These are phyloP conservation scores for Sminthurinus aureus DNA, from an alignment of 2,888 invertebrate genomes.

Conservation along the genomic window DNA sequence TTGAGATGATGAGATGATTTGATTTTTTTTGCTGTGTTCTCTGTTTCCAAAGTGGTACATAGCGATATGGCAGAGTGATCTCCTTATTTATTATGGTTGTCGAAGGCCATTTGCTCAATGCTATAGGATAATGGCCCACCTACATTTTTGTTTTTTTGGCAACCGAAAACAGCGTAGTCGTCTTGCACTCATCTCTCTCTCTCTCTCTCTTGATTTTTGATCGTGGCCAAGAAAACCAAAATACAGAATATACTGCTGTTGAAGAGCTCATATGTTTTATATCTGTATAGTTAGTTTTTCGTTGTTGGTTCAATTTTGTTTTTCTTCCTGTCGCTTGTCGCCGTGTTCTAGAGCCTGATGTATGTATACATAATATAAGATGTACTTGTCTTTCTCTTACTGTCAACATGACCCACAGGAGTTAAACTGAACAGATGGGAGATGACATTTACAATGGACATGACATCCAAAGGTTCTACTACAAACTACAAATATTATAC, in stretches of 20 bases:
- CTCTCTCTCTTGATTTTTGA: background rate
- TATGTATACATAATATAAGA: background rate
- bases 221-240: background rate
- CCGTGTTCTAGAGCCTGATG: too few species aligned
- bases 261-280: background rate
- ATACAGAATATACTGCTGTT: background rate
- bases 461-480: background rate
- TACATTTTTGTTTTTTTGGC: conserved; percentile 15
- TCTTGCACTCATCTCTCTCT: background rate
- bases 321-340: background rate
- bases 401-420: conserved; percentile 21
- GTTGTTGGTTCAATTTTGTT: background rate
- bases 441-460: conserved; percentile 2
- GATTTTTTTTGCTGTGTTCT: background rate
- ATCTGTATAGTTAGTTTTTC: background rate
- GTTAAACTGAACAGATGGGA: conserved; percentile 19
- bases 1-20: background rate
- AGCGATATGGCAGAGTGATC: background rate
- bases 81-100: conserved; percentile 18
- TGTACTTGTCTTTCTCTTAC: background rate
- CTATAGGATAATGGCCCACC: conserved; percentile 11
- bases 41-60: background rate
- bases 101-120: conserved; percentile 25
- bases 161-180: background rate
- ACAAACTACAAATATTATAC: background rate